Evolutionary conservation across 2,113 vertebrate genomes (phyloP).

Genomic region (Dasypus novemcinctus): DNA sequence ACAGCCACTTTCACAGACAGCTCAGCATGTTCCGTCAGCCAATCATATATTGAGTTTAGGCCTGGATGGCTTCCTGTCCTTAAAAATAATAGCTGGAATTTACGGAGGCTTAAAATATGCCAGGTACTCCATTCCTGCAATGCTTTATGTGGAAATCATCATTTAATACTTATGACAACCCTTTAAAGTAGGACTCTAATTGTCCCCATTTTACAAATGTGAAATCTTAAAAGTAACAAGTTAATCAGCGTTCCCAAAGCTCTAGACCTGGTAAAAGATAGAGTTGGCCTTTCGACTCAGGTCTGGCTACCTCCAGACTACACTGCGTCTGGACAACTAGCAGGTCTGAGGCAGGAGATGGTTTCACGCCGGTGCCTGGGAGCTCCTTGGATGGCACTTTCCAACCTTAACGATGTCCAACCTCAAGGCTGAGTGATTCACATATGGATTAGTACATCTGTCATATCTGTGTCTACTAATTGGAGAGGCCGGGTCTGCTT

Average conservation of each 20-base stretch:
- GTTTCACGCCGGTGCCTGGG: background rate
- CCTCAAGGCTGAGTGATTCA: background rate
- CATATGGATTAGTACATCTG: background rate
- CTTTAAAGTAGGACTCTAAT: background rate
- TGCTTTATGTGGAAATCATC: conserved; percentile 1
- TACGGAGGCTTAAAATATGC: background rate
- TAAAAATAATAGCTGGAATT: background rate
- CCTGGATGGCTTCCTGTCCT: background rate
- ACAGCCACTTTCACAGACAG: background rate
- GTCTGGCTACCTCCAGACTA: background rate
- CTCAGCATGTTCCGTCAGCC: background rate
- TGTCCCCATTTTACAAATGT: background rate
- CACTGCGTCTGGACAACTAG: accelerated
- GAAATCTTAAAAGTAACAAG: background rate
- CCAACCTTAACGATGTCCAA: background rate
- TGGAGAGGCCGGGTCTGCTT: background rate
- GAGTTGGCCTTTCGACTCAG: background rate
- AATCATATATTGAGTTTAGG: background rate
- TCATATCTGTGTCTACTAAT: background rate
- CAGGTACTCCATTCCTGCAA: background rate
- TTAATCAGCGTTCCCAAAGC: background rate
- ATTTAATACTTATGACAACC: background rate
- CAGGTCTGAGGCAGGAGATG: background rate
- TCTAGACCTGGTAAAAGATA: background rate
- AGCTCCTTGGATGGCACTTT: background rate